phyloP scores from a whole-genome alignment of 2,113 vertebrate species.

The Nerophis lumbriciformis region DNA sequence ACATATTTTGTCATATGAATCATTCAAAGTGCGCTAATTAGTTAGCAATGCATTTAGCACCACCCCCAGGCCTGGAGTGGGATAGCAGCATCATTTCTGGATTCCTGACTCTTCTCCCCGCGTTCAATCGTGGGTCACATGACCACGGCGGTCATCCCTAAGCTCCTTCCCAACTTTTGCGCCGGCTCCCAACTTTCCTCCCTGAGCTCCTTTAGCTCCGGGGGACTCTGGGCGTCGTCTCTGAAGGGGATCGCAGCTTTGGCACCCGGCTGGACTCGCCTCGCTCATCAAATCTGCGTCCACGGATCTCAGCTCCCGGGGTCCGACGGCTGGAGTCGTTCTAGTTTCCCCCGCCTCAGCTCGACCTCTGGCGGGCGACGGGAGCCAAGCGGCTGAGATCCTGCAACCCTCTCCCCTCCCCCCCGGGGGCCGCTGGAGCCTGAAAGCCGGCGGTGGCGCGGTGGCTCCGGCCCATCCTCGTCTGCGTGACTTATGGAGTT shows the following conservation, averaged over 20 bases:
- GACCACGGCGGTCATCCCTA: slow-evolving; percentile 5
- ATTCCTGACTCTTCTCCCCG: background rate
- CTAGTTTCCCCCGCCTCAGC: slow-evolving; percentile 59
- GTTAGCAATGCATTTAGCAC: no score
- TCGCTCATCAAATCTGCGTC: slow-evolving; percentile 61
- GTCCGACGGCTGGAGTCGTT: slow-evolving; percentile 48
- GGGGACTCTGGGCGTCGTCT: slow-evolving; percentile 50
- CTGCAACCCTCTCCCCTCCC: slow-evolving; percentile 54
- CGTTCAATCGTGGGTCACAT: background rate
- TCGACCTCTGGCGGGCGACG: slow-evolving; percentile 64
- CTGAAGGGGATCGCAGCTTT: slow-evolving; percentile 52
- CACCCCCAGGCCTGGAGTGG: no score
- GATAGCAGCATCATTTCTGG: no score
- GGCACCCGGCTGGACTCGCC: slow-evolving; percentile 45
- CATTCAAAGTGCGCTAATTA: no score
- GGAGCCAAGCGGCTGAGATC: slow-evolving; percentile 63
- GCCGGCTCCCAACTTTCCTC: slow-evolving; percentile 41
- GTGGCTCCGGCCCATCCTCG: slow-evolving; percentile 66
- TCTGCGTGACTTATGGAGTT: slow-evolving; percentile 80
- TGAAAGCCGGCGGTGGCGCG: slow-evolving; percentile 58
- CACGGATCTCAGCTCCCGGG: slow-evolving; percentile 60
- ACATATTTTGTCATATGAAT: no score
- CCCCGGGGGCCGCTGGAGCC: slow-evolving; percentile 56
- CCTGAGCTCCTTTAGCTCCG: slow-evolving; percentile 32
- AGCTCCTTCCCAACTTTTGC: slow-evolving; percentile 46